Conservation (phyloP, 2,113 vertebrate genomes). For the Raja brachyura region DNA sequence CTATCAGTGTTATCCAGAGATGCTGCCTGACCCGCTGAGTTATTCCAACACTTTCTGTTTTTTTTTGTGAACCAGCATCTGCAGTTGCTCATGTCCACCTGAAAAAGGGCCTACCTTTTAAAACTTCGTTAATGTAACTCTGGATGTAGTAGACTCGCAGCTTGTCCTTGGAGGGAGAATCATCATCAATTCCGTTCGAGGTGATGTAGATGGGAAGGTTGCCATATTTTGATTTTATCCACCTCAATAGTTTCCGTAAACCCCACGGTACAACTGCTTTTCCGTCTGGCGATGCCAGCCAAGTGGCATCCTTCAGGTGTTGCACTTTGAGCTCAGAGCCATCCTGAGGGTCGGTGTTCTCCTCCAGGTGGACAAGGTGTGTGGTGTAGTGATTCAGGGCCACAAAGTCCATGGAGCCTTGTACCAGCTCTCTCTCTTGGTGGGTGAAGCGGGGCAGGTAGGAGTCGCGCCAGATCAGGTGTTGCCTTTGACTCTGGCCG, state of each 20-base stretch:
- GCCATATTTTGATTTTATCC: conserved; percentile 74
- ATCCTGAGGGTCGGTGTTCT: conserved; percentile 73
- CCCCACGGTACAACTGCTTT: conserved; percentile 87
- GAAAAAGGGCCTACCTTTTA: conserved; percentile 74
- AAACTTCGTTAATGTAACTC: conserved; percentile 87
- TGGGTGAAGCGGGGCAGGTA: conserved; percentile 81
- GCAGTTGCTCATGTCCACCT: too few species aligned
- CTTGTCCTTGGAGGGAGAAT: conserved; percentile 66
- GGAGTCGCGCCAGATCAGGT: conserved; percentile 58
- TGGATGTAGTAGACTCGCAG: conserved; percentile 80
- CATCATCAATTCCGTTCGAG: conserved; percentile 80
- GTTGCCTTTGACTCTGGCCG: conserved; percentile 72
- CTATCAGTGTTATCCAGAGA: too few species aligned
- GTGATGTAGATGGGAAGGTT: conserved; percentile 76
- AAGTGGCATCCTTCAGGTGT: conserved; percentile 80
- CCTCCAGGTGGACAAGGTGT: conserved; percentile 75
- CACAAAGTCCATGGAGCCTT: conserved; percentile 86
- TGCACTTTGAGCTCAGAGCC: conserved; percentile 74
- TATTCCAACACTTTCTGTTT: too few species aligned
- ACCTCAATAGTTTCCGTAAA: conserved; percentile 68
- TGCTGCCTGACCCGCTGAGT: too few species aligned
- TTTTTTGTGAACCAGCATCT: too few species aligned
- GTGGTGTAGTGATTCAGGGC: conserved; percentile 89
- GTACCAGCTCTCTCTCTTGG: conserved; percentile 66
- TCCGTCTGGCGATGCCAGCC: conserved; percentile 62